Percentiles rank a stretch among this genome's conserved stretches.
These are phyloP conservation scores for Pentalonia nigronervosa DNA, from an alignment of 1,140 invertebrate species.

Conservation along the genomic window DNA sequence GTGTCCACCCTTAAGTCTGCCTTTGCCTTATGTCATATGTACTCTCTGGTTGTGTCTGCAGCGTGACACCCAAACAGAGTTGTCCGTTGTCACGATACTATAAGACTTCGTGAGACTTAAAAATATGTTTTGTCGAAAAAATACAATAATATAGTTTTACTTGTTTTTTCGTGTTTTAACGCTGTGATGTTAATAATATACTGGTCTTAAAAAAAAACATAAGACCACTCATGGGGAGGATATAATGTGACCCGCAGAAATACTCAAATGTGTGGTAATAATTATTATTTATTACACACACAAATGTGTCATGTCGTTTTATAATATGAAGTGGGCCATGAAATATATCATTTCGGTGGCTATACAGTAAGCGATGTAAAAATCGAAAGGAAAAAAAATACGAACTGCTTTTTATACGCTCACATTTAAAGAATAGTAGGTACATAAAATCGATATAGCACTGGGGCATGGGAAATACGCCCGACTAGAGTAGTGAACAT, in stretches of 20 bases:
- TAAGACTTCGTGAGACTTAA: neutral
- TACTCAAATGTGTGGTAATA: neutral
- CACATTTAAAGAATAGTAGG: neutral
- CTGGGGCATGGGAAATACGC: neutral
- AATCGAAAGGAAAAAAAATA: neutral
- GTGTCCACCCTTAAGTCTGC: neutral
- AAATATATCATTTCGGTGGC: neutral
- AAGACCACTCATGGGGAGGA: neutral
- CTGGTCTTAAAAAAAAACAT: neutral
- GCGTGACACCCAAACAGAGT: neutral
- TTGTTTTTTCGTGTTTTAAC: neutral
- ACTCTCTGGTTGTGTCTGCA: neutral
- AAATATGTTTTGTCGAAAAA: neutral
- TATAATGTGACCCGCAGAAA: neutral
- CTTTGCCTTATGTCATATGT: neutral
- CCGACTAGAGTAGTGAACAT: neutral
- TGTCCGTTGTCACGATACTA: neutral
- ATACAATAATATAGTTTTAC: neutral
- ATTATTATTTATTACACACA: neutral
- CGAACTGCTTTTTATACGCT: neutral
- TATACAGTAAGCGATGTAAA: neutral
- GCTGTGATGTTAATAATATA: neutral
- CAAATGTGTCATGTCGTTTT: neutral
- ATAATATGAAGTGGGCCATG: neutral
- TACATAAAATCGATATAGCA: neutral